Percentiles rank a stretch among this genome's conserved stretches.
phyloP scores from a whole-genome alignment of 2,113 vertebrate species.

The Motacilla alba region DNA sequence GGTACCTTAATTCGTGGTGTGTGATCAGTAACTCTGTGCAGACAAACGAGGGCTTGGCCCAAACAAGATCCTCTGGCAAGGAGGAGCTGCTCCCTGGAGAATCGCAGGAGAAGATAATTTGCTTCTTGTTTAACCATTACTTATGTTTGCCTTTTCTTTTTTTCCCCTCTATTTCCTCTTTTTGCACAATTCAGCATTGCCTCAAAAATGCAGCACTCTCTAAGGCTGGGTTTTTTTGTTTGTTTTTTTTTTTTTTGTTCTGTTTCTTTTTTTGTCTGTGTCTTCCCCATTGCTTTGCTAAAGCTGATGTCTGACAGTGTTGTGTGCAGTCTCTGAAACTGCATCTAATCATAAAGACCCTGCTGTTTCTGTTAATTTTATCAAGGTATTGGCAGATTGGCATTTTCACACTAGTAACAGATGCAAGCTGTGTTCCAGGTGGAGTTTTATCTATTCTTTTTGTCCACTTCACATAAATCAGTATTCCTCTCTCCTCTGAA shows the following conservation, averaged over 20 bases:
- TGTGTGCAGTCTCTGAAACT: background rate
- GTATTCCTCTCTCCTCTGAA: background rate
- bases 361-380: background rate
- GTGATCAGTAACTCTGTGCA: background rate
- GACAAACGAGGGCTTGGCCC: background rate
- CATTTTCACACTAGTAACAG: background rate
- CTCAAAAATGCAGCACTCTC: background rate
- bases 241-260: background rate
- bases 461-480: background rate
- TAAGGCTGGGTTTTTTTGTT: background rate
- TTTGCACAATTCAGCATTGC: background rate
- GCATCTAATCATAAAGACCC: background rate
- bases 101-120: accelerated
- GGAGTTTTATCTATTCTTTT: background rate
- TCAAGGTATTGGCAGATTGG: background rate
- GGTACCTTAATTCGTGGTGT: background rate
- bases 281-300: background rate
- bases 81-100: background rate
- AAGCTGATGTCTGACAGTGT: background rate
- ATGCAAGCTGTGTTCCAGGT: background rate
- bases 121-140: background rate
- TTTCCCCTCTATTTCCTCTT: background rate
- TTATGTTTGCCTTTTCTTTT: background rate
- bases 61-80: background rate
- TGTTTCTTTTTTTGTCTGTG: accelerated